These are phyloP conservation scores for Stylophora pistillata DNA, from an alignment of 64 coral and sea anemone species.

Conservation along the genomic window DNA sequence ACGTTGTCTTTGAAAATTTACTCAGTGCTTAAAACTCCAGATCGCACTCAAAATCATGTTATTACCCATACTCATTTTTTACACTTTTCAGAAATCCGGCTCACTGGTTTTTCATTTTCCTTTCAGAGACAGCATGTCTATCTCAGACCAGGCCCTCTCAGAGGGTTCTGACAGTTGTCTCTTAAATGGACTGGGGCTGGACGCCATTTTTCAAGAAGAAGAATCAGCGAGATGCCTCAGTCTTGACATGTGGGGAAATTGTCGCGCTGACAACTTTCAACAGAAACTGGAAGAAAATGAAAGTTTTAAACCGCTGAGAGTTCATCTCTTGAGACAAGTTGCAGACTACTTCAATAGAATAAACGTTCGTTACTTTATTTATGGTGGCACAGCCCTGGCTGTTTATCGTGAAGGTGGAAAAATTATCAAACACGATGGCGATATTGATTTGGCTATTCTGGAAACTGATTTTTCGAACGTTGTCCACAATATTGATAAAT, in stretches of 20 bases:
- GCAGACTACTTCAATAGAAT: neutral
- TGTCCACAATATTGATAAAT: slow-evolving; percentile 11
- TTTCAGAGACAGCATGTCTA: neutral
- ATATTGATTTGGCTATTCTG: slow-evolving; percentile 22
- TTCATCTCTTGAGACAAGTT: slow-evolving; percentile 2
- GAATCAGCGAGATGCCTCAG: neutral
- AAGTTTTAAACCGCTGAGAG: slow-evolving; percentile 7
- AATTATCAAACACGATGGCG: slow-evolving; percentile 32
- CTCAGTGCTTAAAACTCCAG: too few species aligned
- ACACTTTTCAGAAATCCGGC: too few species aligned
- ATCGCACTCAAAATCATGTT: too few species aligned
- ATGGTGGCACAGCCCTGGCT: slow-evolving; percentile 16
- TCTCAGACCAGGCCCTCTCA: neutral
- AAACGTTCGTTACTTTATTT: slow-evolving; percentile 10
- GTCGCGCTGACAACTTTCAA: slow-evolving; percentile 2
- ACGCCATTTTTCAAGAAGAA: neutral
- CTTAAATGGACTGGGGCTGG: neutral
- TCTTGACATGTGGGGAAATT: slow-evolving; percentile 34
- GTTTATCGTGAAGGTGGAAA: slow-evolving; percentile 46
- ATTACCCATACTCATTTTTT: too few species aligned
- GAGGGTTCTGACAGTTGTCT: neutral
- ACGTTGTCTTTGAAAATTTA: too few species aligned
- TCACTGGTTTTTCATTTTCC: neutral
- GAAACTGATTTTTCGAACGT: slow-evolving; percentile 30
- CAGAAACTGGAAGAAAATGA: neutral